A percentile compares a stretch with the other conserved stretches of the same genome.
Evolutionary conservation across 1,140 invertebrate genomes (phyloP).

Genomic region (Bombus huntii): DNA sequence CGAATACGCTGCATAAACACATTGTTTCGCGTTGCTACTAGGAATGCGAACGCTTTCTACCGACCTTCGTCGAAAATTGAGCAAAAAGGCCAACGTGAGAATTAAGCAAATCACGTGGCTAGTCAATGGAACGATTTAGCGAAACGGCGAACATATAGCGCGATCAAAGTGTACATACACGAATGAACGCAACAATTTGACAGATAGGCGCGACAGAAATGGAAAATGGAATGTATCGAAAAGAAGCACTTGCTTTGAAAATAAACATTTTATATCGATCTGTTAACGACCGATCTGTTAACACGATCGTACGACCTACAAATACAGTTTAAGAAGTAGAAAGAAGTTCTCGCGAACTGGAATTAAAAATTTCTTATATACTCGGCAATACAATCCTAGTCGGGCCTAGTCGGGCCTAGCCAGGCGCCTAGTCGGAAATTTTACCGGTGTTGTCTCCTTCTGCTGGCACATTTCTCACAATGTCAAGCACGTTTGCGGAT

Average conservation of each 20-base stretch:
- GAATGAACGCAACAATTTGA: too few relatives aligned
- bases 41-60: not conserved
- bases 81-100: not conserved
- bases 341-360: too few relatives aligned
- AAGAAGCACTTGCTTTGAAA: too few relatives aligned
- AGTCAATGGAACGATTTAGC: not conserved
- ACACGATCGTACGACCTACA: not conserved
- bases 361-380: not conserved
- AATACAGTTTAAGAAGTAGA: not conserved
- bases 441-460: conserved; percentile 2
- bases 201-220: too few relatives aligned
- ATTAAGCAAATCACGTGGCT: not conserved
- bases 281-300: too few relatives aligned
- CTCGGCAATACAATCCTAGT: not conserved
- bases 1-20: not conserved
- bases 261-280: too few relatives aligned
- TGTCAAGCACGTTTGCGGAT: conserved; percentile 18
- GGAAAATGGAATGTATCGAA: too few relatives aligned
- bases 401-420: too few relatives aligned
- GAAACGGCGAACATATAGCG: not conserved
- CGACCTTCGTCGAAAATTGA: not conserved
- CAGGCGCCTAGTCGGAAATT: conserved; percentile 3
- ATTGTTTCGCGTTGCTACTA: not conserved
- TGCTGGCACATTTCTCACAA: conserved; percentile 53
- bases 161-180: too few relatives aligned